A percentile compares a stretch with the other conserved stretches of the same genome.
These are phyloP conservation scores for Eueides isabella DNA, from an alignment of 1,140 invertebrate genomes.

Conservation along the genomic window DNA sequence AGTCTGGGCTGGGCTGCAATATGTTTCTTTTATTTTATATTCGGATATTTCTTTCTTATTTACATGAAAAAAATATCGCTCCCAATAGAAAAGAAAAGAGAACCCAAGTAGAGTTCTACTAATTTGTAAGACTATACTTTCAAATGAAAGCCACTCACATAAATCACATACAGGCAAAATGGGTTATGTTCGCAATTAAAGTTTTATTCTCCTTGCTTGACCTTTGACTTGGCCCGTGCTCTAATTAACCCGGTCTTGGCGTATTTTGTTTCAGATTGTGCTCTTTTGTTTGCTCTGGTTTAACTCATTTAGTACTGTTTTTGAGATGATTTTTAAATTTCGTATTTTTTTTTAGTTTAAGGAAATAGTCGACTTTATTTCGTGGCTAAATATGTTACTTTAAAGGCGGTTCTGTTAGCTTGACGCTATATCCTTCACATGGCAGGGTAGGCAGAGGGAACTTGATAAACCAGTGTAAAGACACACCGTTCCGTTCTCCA, in stretches of 20 bases:
- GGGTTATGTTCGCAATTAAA: conserved; percentile 19
- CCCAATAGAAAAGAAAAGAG: not conserved
- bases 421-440: too few relatives aligned
- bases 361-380: too few relatives aligned
- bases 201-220: conserved; percentile 23
- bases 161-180: conserved; percentile 16
- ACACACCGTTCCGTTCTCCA: too few relatives aligned
- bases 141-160: not conserved
- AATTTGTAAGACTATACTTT: not conserved
- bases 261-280: conserved; percentile 26
- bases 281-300: conserved; percentile 21
- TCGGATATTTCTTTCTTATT: not conserved
- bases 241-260: conserved; percentile 35
- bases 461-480: too few relatives aligned
- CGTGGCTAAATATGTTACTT: too few relatives aligned
- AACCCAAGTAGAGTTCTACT: not conserved
- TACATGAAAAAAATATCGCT: not conserved
- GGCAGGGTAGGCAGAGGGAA: too few relatives aligned
- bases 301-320: not conserved
- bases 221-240: conserved; percentile 30
- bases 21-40: too few relatives aligned
- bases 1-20: too few relatives aligned
- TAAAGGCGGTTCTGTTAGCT: too few relatives aligned
- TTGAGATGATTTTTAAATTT: not conserved
- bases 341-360: not conserved